Base-by-base conservation (phyloP, 2,888 invertebrate genomes). In the Erebia palarica region DNA sequence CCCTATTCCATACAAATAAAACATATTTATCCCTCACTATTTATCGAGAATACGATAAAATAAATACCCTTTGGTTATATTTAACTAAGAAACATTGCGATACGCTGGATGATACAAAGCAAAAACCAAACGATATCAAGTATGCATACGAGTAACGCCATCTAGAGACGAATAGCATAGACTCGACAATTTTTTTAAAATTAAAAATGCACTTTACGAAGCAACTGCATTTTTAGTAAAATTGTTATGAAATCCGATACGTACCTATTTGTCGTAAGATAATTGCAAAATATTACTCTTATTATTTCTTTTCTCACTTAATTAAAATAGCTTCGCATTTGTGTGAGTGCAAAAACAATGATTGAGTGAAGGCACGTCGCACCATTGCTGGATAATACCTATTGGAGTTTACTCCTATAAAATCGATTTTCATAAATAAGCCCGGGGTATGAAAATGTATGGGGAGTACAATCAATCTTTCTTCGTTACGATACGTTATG, bases 151-250 rank as follows among this genome's bases (percentile, higher is more conserved):
- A 5, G 73, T 73, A 75, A 65, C 84, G 90, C 87, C 92, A 91
- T 88, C 92, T 91, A 80, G 81, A 78, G 84, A 70, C 75, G 84
- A 83, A 84, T 90, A 90, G 92, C 84, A 47, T 2, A 64, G 47
- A 21, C n/a, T 72, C 9, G 47, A 61, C 27, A 27, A 21, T 21
- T 21, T 21, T 21, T 21, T 21, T n/a, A n/a, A n/a, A n/a, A 3
- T 21, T 3, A 21, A 21, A 21, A 21, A 27, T 27, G 27, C 27
- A 27, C 3, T 3, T 18, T 61, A 44, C 44, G 9, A 10, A 10
- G 18, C 61, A 47, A 65, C 61, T 61, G 57, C 49, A 65, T 68
- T 63, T 63, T 36, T 55, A 53, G 14, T 27, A 61, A 67, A 65
- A 53, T 36, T 65, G 63, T 63, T 49, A 63, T 63, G 65, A 65